Evolutionary conservation across 2,888 invertebrate species (phyloP), one percentile per base, ranked within the genome.

Genomic region (Tinea pellionella): DNA sequence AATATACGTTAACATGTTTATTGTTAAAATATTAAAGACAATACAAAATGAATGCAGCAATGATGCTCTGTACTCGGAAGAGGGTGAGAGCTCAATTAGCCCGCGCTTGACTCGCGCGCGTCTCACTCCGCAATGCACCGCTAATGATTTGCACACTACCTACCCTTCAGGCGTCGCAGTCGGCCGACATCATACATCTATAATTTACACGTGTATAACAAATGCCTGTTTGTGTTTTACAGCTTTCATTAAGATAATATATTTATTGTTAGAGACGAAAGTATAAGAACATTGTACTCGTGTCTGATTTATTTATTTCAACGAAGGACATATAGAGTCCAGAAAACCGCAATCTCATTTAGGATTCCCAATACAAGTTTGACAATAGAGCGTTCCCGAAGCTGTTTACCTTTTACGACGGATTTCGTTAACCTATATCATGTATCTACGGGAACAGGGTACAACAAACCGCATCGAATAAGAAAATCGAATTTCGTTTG

Each of bases 111-210:
- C 51, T 32, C 11, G 11, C 32, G 47, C 60, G 56, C 59, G 57
- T 12, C 43, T 18, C 61, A 19, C 24, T 19, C 43, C 18, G 61
- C 64, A 63, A 60, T 63, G 63, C 67, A 64, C 64, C 62, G 67
- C 70, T 72, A 72, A 72, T 72, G 69, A 72, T 72, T 72, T 71
- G 69, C 72, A 70, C 57, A 57, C 57, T 32, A 57, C 57, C 57
- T 57, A 57, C 32, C 57, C 57, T 24, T 53, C 19, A 53, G 19
- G 19, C 53, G 12, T 24, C 19, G 53, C 24, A 18, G 24, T 53
- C 24, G 53, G 32, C 2, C 19, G 24, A 55, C 55, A 32, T 57
- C 30, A 6, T 57, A 18, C 53, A 3, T 53, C 47, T 47, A 47
- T 47, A 47, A 16, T 9, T 47, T n/a, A 47, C 47, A 13, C 47